A percentile compares a stretch with the other conserved stretches of the same genome.
Evolutionary conservation across 2,113 vertebrate species (phyloP).

Genomic region (Prinia subflava): DNA sequence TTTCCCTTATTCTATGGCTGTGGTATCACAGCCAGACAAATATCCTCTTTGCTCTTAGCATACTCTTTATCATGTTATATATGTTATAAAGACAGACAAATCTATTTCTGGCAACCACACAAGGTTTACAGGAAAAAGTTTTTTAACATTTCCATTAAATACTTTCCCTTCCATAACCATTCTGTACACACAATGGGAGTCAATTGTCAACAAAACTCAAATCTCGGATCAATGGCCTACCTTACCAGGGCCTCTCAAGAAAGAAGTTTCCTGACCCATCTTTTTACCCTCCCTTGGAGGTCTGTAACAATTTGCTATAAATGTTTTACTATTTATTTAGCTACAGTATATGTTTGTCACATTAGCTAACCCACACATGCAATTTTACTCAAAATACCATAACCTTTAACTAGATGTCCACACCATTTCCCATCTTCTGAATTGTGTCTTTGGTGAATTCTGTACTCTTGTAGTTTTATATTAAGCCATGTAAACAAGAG

Average conservation of each 20-base stretch:
- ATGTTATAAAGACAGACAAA: not conserved
- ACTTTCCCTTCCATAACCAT: not conserved
- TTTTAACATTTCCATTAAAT: not conserved
- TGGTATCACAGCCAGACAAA: not conserved
- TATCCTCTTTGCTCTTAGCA: not conserved
- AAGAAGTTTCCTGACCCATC: not conserved
- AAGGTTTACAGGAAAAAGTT: not conserved
- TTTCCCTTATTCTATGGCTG: not conserved
- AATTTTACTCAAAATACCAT: slow-evolving; percentile 33
- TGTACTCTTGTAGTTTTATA: not conserved
- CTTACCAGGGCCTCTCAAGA: not conserved
- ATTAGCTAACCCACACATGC: not conserved
- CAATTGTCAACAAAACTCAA: not conserved
- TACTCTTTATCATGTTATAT: not conserved
- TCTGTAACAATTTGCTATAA: slow-evolving; percentile 11
- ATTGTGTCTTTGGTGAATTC: not conserved
- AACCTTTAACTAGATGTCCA: not conserved
- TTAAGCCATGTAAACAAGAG: not conserved
- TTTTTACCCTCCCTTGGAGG: slow-evolving; percentile 32
- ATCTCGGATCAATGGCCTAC: not conserved
- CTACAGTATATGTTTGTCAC: not conserved
- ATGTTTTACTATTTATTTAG: slow-evolving; percentile 19
- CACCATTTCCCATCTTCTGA: not conserved
- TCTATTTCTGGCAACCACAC: not conserved
- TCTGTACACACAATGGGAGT: rapidly evolving